Evolutionary conservation across 2,797 vertebrate species (phyloP), one percentile per base, ranked within the genome.

Genomic region (Sphenodon punctatus): DNA sequence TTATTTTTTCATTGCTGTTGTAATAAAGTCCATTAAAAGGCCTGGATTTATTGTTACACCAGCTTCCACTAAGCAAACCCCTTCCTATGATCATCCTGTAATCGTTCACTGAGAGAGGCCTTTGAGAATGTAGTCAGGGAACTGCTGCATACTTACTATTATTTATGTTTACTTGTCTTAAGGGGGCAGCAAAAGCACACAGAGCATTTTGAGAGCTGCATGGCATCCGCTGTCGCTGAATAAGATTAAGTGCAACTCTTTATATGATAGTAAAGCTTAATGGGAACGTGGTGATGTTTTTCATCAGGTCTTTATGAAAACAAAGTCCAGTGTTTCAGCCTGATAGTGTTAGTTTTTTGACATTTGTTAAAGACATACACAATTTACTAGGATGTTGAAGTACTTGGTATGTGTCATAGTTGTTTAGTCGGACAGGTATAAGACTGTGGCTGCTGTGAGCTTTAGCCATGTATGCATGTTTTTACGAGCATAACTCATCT

Each of bases 151-250:
- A 43, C 25, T 56, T 61, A 53, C 10, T 81, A 88, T 86, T 92
- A 93, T 91, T 95, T 93, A 86, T 93, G 76, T 95, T 94, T 94
- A 78, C 82, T 93, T 93, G 90, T 94, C 95, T 94, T 94, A 91
- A 96, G 95, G 87, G 92, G 95, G 94, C 94, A 95, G 93, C 94
- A 95, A 87, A 89, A 87, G 67, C 91, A 92, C 91, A 83, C 71
- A 84, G 39, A 85, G 87, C 39, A 48, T 30, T 55, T 87, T 0
- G 0, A 67, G 41, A 75, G 48, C 58, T 82, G 10, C 30, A 53
- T 90, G 85, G 38, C 87, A 76, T 88, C 36, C 75, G 82, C 22
- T 87, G 65, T 49, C 69, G 27, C 38, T 59, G 65, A 70, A 67
- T 75, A 86, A 89, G 82, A 94, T 92, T 86, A 94, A 91, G 71